These are phyloP conservation scores for Brachynemurus nebulosus DNA, from an alignment of 2,888 invertebrate species.

Conservation along the genomic window DNA sequence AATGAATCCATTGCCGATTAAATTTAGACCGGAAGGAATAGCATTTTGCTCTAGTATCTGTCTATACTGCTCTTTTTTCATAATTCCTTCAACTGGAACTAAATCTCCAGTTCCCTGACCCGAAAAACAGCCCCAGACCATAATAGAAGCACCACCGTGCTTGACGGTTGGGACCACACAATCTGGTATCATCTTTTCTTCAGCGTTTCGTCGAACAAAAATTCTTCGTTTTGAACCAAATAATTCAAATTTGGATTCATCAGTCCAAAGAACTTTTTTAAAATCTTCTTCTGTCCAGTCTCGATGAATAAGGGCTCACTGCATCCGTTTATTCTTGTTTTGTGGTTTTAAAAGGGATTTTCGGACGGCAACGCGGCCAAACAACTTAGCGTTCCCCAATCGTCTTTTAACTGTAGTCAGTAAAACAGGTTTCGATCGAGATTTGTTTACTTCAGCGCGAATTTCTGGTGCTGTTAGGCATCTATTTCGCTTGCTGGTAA, in stretches of 20 bases:
- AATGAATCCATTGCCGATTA: no score
- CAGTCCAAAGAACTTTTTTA: background rate
- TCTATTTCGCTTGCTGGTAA: background rate
- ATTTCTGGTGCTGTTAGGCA: background rate
- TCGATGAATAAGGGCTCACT: no score
- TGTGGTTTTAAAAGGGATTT: background rate
- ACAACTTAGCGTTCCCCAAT: background rate
- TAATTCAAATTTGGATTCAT: background rate
- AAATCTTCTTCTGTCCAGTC: background rate
- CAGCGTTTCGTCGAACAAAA: background rate
- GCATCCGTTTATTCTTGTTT: background rate
- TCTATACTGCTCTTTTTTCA: no score
- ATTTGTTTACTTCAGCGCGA: background rate
- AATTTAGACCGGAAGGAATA: no score
- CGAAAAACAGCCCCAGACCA: no score
- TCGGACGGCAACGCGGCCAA: background rate
- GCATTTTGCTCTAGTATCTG: no score
- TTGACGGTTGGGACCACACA: conserved; percentile 3
- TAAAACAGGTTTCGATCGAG: background rate
- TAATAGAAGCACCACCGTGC: background rate
- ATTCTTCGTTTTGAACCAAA: background rate
- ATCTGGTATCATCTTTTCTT: background rate
- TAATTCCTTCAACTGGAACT: no score
- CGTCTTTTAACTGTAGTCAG: background rate
- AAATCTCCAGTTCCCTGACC: no score